Evolutionary conservation across 1,140 invertebrate species (phyloP), one percentile per base, ranked within the genome.

Genomic region (Aphelenchoides fujianensis): DNA sequence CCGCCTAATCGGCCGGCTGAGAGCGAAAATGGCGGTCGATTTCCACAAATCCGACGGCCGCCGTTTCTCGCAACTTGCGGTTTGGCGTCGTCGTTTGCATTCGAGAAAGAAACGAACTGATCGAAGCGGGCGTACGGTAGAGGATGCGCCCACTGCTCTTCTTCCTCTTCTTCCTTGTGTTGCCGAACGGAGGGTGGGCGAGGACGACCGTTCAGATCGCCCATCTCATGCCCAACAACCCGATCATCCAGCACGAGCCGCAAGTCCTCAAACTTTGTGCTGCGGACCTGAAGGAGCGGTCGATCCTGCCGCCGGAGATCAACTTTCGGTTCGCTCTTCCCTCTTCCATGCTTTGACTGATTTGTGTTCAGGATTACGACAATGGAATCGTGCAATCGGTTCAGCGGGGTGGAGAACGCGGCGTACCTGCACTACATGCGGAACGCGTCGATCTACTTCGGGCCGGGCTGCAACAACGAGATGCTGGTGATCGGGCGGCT

Each of bases 401-500:
- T 75, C 37, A 82, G 77, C 30, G 82, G 82, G 37, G 82, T 83
- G 5, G 82, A 84, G 54, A 73, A 83, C 68, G 82, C 80, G 30
- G 81, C 82, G 48, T 84, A 74, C 35, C 66, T 83, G 5, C 82
- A 83, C 55, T 83, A 83, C 62, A 77, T 79, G 69, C 72, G 77
- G 63, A 84, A 83, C 68, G 80, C 83, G 19, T 80, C 73, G 63
- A 76, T 84, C 34, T 83, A 83, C 62, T 83, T 83, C 68, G 82
- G 82, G 19, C 82, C 82, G 7, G 82, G 82, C 30, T 83, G 82
- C 67, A 83, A 84, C 67, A 84, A 83, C 61, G 82, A 83, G 76
- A 83, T 83, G 81, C 72, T 82, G 3, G 81, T 83, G 0, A 83
- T 83, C 68, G 82, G 81, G 7, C 79, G 82, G 16, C 64, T 83